A percentile compares a stretch with the other conserved stretches of the same genome.
phyloP scores from a whole-genome alignment of 2,888 invertebrate genomes.

The Tenthredo distinguenda region DNA sequence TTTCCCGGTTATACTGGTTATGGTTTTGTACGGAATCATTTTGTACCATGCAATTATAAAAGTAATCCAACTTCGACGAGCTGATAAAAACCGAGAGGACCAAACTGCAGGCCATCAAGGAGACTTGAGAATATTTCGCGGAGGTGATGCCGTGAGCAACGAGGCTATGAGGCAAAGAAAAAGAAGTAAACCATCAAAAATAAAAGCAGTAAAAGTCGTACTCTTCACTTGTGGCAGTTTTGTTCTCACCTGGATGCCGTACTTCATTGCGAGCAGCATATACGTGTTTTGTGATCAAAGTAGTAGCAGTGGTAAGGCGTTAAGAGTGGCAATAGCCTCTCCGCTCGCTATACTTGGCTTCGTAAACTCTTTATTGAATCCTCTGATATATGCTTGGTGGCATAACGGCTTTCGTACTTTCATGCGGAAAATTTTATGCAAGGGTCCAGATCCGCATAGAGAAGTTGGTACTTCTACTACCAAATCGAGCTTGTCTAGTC shows the following conservation, averaged over 20 bases:
- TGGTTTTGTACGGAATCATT: slow-evolving; percentile 82
- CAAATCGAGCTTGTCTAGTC: background rate
- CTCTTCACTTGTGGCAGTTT: slow-evolving; percentile 83
- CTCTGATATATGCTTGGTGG: slow-evolving; percentile 87
- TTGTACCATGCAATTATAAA: slow-evolving; percentile 81
- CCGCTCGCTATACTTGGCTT: slow-evolving; percentile 83
- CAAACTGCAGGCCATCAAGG: no score
- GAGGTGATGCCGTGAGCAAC: slow-evolving; percentile 58
- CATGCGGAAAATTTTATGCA: slow-evolving; percentile 75
- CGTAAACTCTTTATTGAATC: slow-evolving; percentile 83
- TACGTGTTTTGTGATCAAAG: slow-evolving; percentile 80
- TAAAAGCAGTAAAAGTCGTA: slow-evolving; percentile 83
- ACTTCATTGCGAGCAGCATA: slow-evolving; percentile 81
- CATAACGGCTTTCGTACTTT: slow-evolving; percentile 83
- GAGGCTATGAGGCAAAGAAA: background rate
- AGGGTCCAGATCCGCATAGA: background rate
- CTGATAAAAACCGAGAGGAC: slow-evolving; percentile 68
- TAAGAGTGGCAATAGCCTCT: slow-evolving; percentile 80
- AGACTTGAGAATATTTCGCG: slow-evolving; percentile 66
- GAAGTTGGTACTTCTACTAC: slow-evolving; percentile 11
- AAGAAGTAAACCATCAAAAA: slow-evolving; percentile 78
- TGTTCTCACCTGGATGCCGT: slow-evolving; percentile 83
- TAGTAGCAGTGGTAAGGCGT: slow-evolving; percentile 78
- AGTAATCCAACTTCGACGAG: slow-evolving; percentile 78
- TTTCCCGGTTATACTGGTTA: slow-evolving; percentile 78